A percentile compares a stretch with the other conserved stretches of the same genome.
Conservation (phyloP, 2,888 invertebrate species). For the Tiphia femorata region DNA sequence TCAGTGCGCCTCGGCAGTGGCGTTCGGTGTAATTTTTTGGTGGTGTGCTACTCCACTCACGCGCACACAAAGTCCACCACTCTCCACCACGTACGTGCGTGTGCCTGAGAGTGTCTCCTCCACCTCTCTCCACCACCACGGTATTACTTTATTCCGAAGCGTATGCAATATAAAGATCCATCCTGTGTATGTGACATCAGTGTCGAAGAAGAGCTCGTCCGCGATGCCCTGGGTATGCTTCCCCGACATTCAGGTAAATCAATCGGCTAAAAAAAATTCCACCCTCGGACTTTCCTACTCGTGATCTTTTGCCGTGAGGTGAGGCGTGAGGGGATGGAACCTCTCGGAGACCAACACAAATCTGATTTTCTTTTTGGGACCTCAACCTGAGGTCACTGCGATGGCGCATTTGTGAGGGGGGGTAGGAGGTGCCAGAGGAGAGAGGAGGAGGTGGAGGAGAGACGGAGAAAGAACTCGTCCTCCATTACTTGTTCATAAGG, state of each 20-base stretch:
- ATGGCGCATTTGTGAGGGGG: conserved; percentile 9
- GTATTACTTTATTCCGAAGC: conserved; percentile 10
- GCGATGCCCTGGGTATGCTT: conserved; percentile 52
- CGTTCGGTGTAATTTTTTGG: conserved; percentile 30
- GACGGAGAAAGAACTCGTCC: conserved; percentile 55
- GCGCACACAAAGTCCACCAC: conserved; percentile 16
- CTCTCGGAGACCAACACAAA: background rate
- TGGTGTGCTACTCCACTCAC: conserved; percentile 33
- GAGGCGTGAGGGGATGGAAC: background rate
- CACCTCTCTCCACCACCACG: background rate
- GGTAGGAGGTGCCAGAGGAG: conserved; percentile 29
- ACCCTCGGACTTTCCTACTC: conserved; percentile 3
- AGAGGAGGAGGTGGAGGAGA: conserved; percentile 20
- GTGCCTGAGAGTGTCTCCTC: background rate
- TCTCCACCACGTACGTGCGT: conserved; percentile 3
- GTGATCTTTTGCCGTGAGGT: conserved; percentile 9
- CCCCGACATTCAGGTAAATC: conserved; percentile 56
- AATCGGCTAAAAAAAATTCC: background rate
- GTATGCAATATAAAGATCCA: background rate
- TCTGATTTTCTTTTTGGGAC: conserved; percentile 40
- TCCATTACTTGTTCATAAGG: conserved; percentile 64
- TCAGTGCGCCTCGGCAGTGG: conserved; percentile 31
- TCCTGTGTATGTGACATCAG: background rate
- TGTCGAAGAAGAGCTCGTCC: conserved; percentile 22
- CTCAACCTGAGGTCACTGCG: conserved; percentile 44